Conservation (phyloP, 2,797 vertebrate species). For the Myotis findleyi region DNA sequence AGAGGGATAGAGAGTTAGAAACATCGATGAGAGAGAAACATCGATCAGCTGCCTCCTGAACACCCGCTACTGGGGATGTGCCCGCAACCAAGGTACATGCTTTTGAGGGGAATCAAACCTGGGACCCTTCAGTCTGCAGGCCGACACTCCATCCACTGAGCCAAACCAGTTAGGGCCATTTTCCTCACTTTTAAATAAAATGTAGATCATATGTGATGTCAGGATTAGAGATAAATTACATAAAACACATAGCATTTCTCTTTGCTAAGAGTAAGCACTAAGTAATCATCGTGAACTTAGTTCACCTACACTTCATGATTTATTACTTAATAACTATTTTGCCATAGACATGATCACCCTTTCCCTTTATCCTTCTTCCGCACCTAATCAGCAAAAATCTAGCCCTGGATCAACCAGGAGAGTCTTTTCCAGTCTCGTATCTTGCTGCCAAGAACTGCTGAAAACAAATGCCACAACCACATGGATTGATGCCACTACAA, state of each 20-base stretch:
- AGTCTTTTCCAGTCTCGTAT: slow-evolving; percentile 20
- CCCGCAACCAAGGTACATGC: no score
- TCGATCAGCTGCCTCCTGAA: no score
- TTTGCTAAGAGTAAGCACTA: neutral
- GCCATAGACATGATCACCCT: neutral
- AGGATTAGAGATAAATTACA: neutral
- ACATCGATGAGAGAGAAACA: no score
- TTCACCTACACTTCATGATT: neutral
- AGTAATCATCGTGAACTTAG: neutral
- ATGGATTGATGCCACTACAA: slow-evolving; percentile 27
- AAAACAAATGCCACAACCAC: slow-evolving; percentile 19
- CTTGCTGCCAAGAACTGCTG: neutral
- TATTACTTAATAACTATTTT: neutral
- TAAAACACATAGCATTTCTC: neutral
- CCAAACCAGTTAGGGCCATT: no score
- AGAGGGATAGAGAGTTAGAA: no score
- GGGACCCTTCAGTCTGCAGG: no score
- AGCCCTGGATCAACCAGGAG: neutral
- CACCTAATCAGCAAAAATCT: slow-evolving; percentile 36
- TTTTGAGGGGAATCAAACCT: no score
- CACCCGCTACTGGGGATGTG: no score
- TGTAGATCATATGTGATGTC: neutral
- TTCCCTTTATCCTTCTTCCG: slow-evolving; percentile 45
- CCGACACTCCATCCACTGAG: no score
- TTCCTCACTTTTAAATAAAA: neutral